Evolutionary conservation across 2,888 invertebrate genomes (phyloP).

Genomic region (Ligdia adustata): DNA sequence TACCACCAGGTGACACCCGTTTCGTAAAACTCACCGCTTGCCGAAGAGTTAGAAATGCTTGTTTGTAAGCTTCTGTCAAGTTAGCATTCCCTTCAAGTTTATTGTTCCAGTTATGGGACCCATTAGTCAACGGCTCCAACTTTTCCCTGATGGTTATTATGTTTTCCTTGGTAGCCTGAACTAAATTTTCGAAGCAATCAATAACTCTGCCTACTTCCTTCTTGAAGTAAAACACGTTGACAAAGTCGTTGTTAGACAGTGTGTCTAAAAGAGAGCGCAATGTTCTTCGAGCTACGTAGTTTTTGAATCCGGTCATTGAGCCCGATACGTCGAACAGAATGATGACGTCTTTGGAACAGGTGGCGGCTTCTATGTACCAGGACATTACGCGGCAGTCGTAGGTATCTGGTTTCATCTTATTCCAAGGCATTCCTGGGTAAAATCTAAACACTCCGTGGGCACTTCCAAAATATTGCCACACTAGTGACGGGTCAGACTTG

Average conservation of each 20-base stretch:
- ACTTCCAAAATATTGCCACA: constrained; percentile 99
- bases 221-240: constrained; percentile 95
- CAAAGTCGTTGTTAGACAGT: constrained; percentile 98
- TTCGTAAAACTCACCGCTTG: constrained; percentile 85
- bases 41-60: constrained; percentile 91
- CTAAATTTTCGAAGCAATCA: constrained; percentile 92
- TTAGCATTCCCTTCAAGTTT: constrained; percentile 92
- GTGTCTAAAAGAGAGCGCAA: constrained; percentile 95
- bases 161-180: constrained; percentile 95
- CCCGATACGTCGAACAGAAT: constrained; percentile 98
- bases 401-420: constrained; percentile 82
- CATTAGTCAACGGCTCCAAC: constrained; percentile 76
- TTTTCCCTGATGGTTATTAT: constrained; percentile 88
- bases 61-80: constrained; percentile 90
- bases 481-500: constrained; percentile 93
- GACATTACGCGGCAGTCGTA: constrained; percentile 97
- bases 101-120: constrained; percentile 76
- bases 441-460: constrained; percentile 96
- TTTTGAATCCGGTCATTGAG: constrained; percentile 95
- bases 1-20: too few species aligned
- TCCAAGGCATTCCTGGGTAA: constrained; percentile 94
- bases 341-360: constrained; percentile 98
- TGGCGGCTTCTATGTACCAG: constrained; percentile 99
- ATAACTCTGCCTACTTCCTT: constrained; percentile 89
- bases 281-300: constrained; percentile 92